Percentiles rank a stretch among this genome's conserved stretches.
These are phyloP conservation scores for Cricetomys ansorgei DNA, from an alignment of 2,113 vertebrate genomes.

Conservation along the genomic window DNA sequence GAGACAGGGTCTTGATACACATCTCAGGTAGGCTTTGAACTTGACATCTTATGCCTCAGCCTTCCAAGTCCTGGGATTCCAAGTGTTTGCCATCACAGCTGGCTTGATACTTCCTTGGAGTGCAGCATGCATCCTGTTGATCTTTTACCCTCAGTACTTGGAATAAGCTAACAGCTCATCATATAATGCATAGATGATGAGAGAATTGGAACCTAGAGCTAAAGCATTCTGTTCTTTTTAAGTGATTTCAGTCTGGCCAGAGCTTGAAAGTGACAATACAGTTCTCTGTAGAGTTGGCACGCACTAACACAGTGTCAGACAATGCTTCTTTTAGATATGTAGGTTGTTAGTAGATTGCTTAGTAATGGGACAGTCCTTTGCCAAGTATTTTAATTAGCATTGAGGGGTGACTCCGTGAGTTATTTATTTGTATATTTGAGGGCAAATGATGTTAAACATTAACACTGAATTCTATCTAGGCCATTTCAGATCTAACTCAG, in stretches of 20 bases:
- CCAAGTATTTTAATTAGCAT: constrained; percentile 60
- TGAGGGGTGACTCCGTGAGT: constrained; percentile 37
- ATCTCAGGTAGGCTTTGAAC: not conserved
- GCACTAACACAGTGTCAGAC: not conserved
- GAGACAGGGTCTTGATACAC: not conserved
- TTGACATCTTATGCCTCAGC: not conserved
- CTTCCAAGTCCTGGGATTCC: not conserved
- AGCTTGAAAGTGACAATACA: not conserved
- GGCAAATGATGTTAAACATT: constrained; percentile 46
- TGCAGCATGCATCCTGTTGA: not conserved
- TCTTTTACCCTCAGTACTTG: not conserved
- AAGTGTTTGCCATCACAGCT: not conserved
- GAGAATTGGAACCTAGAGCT: not conserved
- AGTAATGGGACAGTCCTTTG: not conserved
- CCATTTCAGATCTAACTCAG: constrained; percentile 58
- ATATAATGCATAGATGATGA: not conserved
- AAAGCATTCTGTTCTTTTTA: not conserved
- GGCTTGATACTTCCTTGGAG: not conserved
- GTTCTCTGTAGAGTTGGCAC: not conserved
- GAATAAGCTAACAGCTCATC: not conserved
- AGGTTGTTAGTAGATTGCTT: constrained; percentile 9
- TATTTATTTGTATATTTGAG: constrained; percentile 74
- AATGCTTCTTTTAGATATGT: not conserved
- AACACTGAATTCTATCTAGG: constrained; percentile 68
- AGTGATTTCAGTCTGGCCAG: not conserved